Percentiles rank a stretch among this genome's conserved stretches.
These are phyloP conservation scores for Leucosticte australis DNA, from an alignment of 2,113 vertebrate genomes.

Conservation along the genomic window DNA sequence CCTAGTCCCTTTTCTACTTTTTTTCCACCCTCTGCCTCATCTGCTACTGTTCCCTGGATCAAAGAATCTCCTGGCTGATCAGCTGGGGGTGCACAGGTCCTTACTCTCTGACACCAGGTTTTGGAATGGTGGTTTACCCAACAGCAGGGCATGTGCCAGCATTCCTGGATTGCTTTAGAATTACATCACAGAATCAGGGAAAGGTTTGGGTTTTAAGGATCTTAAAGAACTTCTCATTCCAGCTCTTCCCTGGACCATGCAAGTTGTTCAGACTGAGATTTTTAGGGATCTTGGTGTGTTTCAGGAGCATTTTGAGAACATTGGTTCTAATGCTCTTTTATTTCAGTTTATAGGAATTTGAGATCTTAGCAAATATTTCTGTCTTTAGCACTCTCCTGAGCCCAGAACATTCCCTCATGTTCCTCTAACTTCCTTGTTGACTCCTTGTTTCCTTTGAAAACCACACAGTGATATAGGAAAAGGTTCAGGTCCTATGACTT, in stretches of 20 bases:
- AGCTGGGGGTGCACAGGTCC: neutral
- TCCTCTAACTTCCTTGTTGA: neutral
- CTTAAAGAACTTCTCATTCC: neutral
- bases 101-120: neutral
- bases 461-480: neutral
- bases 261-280: neutral
- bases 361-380: neutral
- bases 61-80: neutral
- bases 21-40: neutral
- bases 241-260: fast-evolving
- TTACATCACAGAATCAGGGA: neutral
- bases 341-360: neutral
- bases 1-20: neutral
- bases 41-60: neutral
- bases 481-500: neutral
- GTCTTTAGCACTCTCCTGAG: neutral
- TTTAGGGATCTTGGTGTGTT: neutral
- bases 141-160: neutral
- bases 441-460: neutral
- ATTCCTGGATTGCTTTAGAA: neutral
- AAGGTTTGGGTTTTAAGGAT: neutral
- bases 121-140: neutral
- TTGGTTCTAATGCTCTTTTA: neutral
- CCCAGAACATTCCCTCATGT: neutral
- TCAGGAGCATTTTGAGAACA: neutral